phyloP scores from a whole-genome alignment of 2,797 vertebrate genomes.

The Pygocentrus nattereri region DNA sequence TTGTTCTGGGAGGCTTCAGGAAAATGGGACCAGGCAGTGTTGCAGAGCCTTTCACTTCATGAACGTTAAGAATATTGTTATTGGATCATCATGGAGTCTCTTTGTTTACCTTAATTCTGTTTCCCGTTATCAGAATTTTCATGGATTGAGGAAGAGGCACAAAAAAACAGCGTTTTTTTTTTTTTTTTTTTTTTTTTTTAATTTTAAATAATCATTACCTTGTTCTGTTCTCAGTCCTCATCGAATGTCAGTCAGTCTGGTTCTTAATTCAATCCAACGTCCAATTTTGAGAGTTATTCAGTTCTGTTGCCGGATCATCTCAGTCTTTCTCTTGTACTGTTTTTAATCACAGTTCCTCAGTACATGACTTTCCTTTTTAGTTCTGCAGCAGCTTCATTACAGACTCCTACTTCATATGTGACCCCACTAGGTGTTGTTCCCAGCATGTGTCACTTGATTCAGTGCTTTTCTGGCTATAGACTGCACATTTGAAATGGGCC shows the following conservation, averaged over 20 bases:
- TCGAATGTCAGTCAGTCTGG: neutral
- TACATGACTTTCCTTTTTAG: neutral
- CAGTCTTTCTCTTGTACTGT: neutral
- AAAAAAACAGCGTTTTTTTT: neutral
- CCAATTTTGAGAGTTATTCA: neutral
- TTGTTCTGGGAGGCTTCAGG: conserved; percentile 24
- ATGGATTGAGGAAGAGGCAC: neutral
- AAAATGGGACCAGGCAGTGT: conserved; percentile 12
- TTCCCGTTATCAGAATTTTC: no score
- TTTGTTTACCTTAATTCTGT: no score
- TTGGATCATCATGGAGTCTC: no score
- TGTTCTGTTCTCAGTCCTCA: neutral
- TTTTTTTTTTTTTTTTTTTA: no score
- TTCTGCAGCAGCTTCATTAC: neutral
- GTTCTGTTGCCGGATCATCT: neutral
- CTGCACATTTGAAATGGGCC: neutral
- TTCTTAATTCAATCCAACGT: neutral
- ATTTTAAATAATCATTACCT: no score
- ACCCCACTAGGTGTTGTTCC: neutral
- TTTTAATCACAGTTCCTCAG: neutral
- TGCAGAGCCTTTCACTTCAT: neutral
- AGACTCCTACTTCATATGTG: neutral
- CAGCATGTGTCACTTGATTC: no score
- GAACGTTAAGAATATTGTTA: neutral
- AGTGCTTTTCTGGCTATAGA: no score